Evolutionary conservation across 2,888 invertebrate genomes (phyloP), one percentile per base, ranked within the genome.

Genomic region (Brenthis ino): DNA sequence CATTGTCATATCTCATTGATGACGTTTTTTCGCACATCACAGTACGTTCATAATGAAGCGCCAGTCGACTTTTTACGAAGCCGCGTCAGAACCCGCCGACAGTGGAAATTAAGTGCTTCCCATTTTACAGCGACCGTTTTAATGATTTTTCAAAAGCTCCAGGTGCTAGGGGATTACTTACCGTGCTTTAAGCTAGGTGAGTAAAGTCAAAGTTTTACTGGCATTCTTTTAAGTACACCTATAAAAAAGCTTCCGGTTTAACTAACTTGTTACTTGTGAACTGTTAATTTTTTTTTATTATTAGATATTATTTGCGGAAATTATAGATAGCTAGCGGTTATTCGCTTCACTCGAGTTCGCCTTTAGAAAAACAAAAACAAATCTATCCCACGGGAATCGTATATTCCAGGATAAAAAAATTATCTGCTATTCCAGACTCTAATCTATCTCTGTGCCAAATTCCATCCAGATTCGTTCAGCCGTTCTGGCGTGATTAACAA

Each of bases 11-110:
- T 68, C 64, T 58, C 53, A 16, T 11, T 48, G 54, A 50, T 55
- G 56, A 20, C 57, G 14, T 63, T 63, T 14, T 56, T 65, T 65
- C 64, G 53, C 33, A 57, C 47, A 65, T 68, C 70, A 51, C 8
- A 37, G 57, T 37, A n/a, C 53, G 57, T 65, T 61, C 63, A 70
- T 72, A 72, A 70, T 67, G 72, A 72, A 70, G 67, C 67, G 54
- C 67, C 63, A 72, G 69, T 63, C 63, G 65, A 64, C 74, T 74
- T 74, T 76, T 78, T 79, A 81, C 78, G 78, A 79, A 79, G 78
- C 73, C 69, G 68, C 72, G 71, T 67, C 67, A 71, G 72, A 65
- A 58, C 54, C 61, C 64, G 63, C 65, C 70, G 72, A 69, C 74
- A 65, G 67, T 72, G 72, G 69, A 74, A 72, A 73, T 75, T 75